Evolutionary conservation across 2,888 invertebrate genomes (phyloP).

Genomic region (Apoda limacodes): DNA sequence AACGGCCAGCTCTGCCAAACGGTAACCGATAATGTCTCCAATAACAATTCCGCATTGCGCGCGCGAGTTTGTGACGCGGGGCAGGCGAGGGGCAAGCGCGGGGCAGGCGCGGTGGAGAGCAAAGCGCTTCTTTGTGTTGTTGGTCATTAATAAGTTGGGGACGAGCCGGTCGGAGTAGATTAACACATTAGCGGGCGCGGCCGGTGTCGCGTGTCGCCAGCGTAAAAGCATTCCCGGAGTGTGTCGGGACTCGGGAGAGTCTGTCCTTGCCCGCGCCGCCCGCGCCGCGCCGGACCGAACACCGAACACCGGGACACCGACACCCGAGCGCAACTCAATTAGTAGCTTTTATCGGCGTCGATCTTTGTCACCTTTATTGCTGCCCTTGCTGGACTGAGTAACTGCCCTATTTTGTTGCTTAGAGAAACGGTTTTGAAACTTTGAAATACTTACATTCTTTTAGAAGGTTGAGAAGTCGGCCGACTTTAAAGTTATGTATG

Average conservation of each 20-base stretch:
- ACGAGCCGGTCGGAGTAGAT: constrained; percentile 58
- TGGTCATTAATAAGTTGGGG: constrained; percentile 53
- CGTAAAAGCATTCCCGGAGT: constrained; percentile 57
- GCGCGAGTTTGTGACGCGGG: constrained; percentile 6
- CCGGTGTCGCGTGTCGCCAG: constrained; percentile 46
- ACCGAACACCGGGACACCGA: too few species aligned
- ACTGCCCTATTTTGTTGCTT: too few species aligned
- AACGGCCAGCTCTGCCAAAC: constrained; percentile 18
- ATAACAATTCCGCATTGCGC: constrained; percentile 20
- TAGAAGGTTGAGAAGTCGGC: too few species aligned
- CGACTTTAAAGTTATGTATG: too few species aligned
- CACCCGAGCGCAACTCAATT: too few species aligned
- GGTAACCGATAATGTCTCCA: constrained; percentile 28
- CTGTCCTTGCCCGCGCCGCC: constrained; percentile 1
- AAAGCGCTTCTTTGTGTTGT: constrained; percentile 36
- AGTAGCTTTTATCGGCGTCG: too few species aligned
- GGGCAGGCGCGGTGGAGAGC: constrained; percentile 22
- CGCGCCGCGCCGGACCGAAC: constrained; percentile 8
- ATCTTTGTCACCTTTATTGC: too few species aligned
- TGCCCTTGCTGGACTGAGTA: too few species aligned
- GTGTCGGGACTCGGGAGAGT: constrained; percentile 27
- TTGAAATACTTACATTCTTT: too few species aligned
- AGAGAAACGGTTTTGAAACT: too few species aligned
- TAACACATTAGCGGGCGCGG: constrained; percentile 65
- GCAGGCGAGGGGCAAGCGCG: constrained; percentile 18